Conservation (phyloP, 2,113 vertebrate species). For the Procapra przewalskii region DNA sequence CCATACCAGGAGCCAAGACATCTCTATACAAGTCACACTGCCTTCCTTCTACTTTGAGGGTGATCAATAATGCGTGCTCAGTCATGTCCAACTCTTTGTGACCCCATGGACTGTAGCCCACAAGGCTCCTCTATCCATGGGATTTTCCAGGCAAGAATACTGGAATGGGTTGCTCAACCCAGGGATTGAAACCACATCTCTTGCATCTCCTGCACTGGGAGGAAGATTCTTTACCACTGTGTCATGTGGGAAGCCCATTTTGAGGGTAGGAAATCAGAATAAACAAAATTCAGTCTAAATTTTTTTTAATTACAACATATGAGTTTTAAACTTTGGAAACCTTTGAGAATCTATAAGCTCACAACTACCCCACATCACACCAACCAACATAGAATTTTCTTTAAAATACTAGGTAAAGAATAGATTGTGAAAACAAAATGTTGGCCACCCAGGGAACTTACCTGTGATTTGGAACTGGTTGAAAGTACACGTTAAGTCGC, state of each 20-base stretch:
- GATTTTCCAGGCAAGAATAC: neutral
- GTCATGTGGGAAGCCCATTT: neutral
- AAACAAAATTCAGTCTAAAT: conserved; percentile 8
- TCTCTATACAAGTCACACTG: neutral
- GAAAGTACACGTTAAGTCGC: neutral
- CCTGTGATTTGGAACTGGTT: neutral
- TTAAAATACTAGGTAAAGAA: neutral
- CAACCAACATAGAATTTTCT: neutral
- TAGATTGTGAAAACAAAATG: neutral
- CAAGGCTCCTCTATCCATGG: neutral
- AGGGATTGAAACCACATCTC: neutral
- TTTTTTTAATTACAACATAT: neutral
- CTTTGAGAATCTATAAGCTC: neutral
- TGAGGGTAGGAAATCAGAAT: neutral
- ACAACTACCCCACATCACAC: neutral
- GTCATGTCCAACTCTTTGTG: neutral
- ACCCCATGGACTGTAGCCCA: neutral
- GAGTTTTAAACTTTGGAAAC: neutral
- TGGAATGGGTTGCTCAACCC: neutral
- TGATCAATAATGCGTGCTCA: neutral
- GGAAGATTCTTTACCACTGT: neutral
- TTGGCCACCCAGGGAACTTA: neutral
- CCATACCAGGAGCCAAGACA: neutral
- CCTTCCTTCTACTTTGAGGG: neutral
- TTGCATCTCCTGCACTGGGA: neutral